Evolutionary conservation across 2,113 vertebrate species (phyloP).

Genomic region (Myanophis thanlyinensis): DNA sequence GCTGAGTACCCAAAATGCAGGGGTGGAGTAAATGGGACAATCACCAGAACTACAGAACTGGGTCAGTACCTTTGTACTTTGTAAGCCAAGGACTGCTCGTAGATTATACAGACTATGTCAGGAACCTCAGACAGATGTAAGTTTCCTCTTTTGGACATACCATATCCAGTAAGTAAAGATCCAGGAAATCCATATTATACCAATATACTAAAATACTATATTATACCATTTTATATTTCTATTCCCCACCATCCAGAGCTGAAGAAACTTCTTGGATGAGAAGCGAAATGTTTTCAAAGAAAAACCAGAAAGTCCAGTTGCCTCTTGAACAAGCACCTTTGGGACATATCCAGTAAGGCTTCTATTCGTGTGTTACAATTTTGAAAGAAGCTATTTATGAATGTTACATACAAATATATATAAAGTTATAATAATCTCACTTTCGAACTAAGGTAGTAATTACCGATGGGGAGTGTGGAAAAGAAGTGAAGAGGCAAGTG

Average conservation of each 20-base stretch:
- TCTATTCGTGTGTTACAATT: neutral
- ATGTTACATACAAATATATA: neutral
- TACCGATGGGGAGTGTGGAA: too few species aligned
- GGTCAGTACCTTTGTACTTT: neutral
- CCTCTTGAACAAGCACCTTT: too few species aligned
- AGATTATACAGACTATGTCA: neutral
- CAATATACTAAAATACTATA: too few species aligned
- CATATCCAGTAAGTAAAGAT: neutral
- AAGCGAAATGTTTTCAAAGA: too few species aligned
- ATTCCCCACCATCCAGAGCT: too few species aligned
- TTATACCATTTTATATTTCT: too few species aligned
- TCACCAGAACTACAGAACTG: neutral
- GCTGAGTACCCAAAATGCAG: neutral
- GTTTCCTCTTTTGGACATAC: neutral
- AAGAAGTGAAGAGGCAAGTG: too few species aligned
- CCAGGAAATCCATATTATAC: too few species aligned
- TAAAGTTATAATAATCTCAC: neutral
- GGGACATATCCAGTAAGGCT: neutral
- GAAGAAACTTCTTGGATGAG: too few species aligned
- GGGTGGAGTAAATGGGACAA: too few species aligned
- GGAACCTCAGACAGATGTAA: neutral
- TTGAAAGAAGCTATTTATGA: neutral
- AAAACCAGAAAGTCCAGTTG: too few species aligned
- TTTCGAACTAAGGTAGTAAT: neutral
- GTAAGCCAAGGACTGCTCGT: neutral